phyloP scores from a whole-genome alignment of 23 tunicate genomes.

The Ciona savignyi region DNA sequence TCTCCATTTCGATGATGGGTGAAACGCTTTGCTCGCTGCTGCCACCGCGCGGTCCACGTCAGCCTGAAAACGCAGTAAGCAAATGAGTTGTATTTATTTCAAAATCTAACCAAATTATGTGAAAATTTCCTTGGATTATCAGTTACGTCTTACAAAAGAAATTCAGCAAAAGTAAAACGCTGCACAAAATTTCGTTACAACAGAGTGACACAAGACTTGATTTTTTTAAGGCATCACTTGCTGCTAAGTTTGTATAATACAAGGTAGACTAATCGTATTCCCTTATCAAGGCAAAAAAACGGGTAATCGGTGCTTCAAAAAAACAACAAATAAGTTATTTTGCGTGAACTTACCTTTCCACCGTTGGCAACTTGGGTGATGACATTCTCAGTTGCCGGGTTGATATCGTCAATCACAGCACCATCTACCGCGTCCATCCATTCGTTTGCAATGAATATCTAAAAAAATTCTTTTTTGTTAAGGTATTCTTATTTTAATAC shows the following conservation, averaged over 20 bases:
- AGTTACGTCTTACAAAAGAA: slow-evolving; percentile 1
- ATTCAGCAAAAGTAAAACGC: too few relatives aligned
- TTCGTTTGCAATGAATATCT: slow-evolving; percentile 86
- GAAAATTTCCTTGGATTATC: background rate
- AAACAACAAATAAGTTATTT: too few relatives aligned
- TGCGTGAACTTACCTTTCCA: slow-evolving; percentile 41
- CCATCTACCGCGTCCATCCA: slow-evolving; percentile 47
- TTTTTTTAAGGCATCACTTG: too few relatives aligned
- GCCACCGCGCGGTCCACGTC: slow-evolving; percentile 84
- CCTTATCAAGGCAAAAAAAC: too few relatives aligned
- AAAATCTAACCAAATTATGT: background rate
- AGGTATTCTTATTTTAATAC: slow-evolving; percentile 18
- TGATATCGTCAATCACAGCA: slow-evolving; percentile 38
- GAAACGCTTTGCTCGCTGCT: slow-evolving; percentile 70
- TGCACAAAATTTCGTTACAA: too few relatives aligned
- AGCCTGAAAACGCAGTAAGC: slow-evolving; percentile 20
- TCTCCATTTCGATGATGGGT: slow-evolving; percentile 58
- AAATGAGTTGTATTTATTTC: background rate
- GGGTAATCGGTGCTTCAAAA: too few relatives aligned
- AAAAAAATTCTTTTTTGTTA: slow-evolving; percentile 33
- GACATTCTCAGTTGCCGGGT: slow-evolving; percentile 63
- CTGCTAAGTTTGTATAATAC: too few relatives aligned
- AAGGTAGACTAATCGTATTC: too few relatives aligned
- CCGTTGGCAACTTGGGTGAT: slow-evolving; percentile 49
- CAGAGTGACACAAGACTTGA: too few relatives aligned